Percentiles rank a stretch among this genome's conserved stretches.
Evolutionary conservation across 1,140 invertebrate genomes (phyloP).

Genomic region (Ctenoplectra terminalis): DNA sequence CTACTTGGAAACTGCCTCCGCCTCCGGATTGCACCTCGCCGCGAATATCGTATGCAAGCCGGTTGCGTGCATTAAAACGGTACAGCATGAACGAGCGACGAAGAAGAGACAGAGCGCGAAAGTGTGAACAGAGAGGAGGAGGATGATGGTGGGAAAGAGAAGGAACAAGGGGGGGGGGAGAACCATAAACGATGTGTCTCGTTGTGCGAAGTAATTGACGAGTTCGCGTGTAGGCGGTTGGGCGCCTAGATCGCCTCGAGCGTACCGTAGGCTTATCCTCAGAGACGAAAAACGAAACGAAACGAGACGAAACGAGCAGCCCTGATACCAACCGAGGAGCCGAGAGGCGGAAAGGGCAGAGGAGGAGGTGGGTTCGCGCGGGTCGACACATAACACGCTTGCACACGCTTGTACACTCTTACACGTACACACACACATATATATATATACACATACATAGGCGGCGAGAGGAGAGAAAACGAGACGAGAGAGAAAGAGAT

Average conservation of each 20-base stretch:
- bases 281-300: conserved; percentile 66
- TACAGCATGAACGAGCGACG: neutral
- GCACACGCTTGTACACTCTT: neutral
- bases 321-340: conserved; percentile 13
- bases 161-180: conserved; percentile 40
- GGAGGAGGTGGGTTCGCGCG: conserved; percentile 41
- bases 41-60: conserved; percentile 50
- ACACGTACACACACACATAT: too few species aligned
- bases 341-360: conserved; percentile 5
- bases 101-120: neutral
- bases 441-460: too few species aligned
- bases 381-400: conserved; percentile 5
- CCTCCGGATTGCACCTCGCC: conserved; percentile 58
- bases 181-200: conserved; percentile 75
- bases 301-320: conserved; percentile 26
- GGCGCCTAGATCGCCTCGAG: conserved; percentile 76
- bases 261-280: conserved; percentile 66
- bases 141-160: conserved; percentile 10
- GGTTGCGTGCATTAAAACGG: neutral
- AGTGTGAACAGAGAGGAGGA: neutral
- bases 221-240: conserved; percentile 77
- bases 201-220: conserved; percentile 80
- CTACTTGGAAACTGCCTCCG: conserved; percentile 64
- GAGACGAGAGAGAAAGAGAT: conserved; percentile 20
- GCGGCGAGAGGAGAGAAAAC: conserved; percentile 17